Evolutionary conservation across 2,113 vertebrate species (phyloP).

Genomic region (Tupaia chinensis): DNA sequence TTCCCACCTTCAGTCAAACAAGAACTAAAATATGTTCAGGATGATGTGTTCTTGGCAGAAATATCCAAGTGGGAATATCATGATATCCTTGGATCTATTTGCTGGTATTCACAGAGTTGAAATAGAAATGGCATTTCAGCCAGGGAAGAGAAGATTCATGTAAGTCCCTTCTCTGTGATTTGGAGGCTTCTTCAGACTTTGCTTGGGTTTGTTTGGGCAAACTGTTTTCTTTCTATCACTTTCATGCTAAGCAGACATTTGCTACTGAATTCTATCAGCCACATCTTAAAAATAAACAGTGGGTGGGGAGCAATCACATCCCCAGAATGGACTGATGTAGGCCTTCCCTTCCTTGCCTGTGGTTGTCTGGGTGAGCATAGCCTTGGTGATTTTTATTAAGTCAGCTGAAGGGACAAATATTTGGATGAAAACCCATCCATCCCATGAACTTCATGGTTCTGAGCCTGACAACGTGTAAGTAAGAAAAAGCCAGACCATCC

Average conservation of each 20-base stretch:
- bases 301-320: neutral
- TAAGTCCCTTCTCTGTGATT: neutral
- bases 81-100: neutral
- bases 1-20: neutral
- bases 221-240: neutral
- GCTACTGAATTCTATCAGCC: slow-evolving; percentile 45
- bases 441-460: neutral
- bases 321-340: slow-evolving; percentile 35
- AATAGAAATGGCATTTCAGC: neutral
- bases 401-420: neutral
- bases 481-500: neutral
- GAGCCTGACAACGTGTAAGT: neutral
- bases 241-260: neutral
- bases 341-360: neutral
- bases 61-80: neutral
- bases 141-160: neutral
- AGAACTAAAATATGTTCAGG: neutral
- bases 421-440: neutral
- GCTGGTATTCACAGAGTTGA: neutral
- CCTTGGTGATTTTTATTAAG: neutral
- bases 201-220: slow-evolving; percentile 43
- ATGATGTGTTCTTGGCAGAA: neutral
- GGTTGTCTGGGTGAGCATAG: neutral
- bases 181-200: neutral
- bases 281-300: neutral